Evolutionary conservation across 2,797 vertebrate genomes (phyloP), one percentile per base, ranked within the genome.

Genomic region (Gymnothorax reevesii): DNA sequence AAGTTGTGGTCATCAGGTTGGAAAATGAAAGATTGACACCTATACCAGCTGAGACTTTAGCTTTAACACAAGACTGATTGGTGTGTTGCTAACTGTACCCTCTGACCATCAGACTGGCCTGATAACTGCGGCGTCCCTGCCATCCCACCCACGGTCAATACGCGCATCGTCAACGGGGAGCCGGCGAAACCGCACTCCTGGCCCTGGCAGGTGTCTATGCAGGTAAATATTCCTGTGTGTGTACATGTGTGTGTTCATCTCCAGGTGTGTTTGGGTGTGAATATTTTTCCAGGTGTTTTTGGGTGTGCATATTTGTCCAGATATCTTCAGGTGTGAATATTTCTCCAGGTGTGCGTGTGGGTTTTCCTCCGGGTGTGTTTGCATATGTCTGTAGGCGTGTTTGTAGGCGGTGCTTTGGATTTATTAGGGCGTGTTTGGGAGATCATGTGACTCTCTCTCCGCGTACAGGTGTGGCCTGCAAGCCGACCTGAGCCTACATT

Each of bases 181-280:
- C 82, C 83, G 20, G 96, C 96, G 88, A 91, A 0, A 84, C 88
- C 94, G 7, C 94, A 96, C 91, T 95, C 95, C 86, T 96, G 96
- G 95, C 95, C 95, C 77, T 96, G 96, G 95, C 96, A 97, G 84
- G 96, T 96, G 87, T 96, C 96, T 89, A 95, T 96, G 95, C 96
- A 96, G 95, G 95, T 96, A 91, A 91, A 49, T 52, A 42, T 42
- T 42, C 2, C 33, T 42, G 33, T 42, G 33, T 42, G 33, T 42
- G 33, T 42, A 2, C 2, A 2, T 42, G 33, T 42, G 33, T 42
- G 33, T 42, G 57, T 59, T 8, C 15, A 15, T 1, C 57, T 8
- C 12, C 69, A 73, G 69, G 49, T n/a, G 60, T 77, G 17, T 57
- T 9, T 57, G 66, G 66, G 64, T 15, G 54, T 84, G n/a, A 25